These are phyloP conservation scores for Xylocampa areola DNA, from an alignment of 2,888 invertebrate species.

Conservation along the genomic window DNA sequence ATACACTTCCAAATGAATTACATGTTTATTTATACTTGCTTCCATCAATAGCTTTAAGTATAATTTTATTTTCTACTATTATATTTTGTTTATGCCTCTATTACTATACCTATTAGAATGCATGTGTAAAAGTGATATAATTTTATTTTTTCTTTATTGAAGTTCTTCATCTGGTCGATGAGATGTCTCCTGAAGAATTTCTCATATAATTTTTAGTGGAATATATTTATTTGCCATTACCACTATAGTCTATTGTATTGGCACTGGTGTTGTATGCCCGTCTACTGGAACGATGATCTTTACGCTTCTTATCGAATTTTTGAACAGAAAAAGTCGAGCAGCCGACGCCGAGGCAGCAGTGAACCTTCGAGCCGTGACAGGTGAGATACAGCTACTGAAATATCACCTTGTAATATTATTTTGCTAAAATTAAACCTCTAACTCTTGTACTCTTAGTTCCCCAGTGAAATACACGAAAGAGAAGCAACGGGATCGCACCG, in stretches of 20 bases:
- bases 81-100: conserved; percentile 75
- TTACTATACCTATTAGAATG: conserved; percentile 78
- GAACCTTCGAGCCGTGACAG: conserved; percentile 80
- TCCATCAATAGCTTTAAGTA: conserved; percentile 83
- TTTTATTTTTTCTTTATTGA: conserved; percentile 67
- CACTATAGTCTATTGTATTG: conserved; percentile 88
- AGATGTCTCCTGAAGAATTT: conserved; percentile 70
- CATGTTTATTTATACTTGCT: conserved; percentile 75
- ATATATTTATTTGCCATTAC: conserved; percentile 84
- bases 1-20: conserved; percentile 53
- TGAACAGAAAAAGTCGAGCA: conserved; percentile 86
- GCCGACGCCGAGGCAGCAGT: conserved; percentile 81
- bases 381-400: conserved; percentile 67
- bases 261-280: conserved; percentile 84
- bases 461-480: conserved; percentile 78
- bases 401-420: not conserved
- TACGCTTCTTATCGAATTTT: conserved; percentile 71
- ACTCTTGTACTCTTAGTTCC: conserved; percentile 74
- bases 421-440: conserved; percentile 9
- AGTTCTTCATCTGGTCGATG: conserved; percentile 67
- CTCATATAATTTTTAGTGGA: conserved; percentile 72
- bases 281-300: conserved; percentile 61
- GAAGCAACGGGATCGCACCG: conserved; percentile 74
- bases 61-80: conserved; percentile 66
- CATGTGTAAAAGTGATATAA: conserved; percentile 81